phyloP scores from a whole-genome alignment of 2,113 vertebrate genomes.

The Synodontis membranacea region DNA sequence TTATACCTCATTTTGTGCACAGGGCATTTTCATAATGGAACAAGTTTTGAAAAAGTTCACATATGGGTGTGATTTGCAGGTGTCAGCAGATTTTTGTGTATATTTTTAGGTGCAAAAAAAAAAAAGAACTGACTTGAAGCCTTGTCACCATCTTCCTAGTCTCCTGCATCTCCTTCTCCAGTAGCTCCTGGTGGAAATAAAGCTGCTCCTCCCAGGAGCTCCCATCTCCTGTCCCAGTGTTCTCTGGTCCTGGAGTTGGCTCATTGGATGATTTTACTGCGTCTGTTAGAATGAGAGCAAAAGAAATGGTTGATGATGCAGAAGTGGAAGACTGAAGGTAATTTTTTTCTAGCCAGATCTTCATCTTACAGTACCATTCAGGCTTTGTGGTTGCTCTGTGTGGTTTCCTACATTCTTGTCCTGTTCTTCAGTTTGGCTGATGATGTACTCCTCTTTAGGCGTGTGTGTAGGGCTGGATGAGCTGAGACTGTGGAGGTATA shows the following conservation, averaged over 20 bases:
- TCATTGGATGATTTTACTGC: conserved; percentile 72
- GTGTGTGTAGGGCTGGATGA: conserved; percentile 90
- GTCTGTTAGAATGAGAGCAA: conserved; percentile 36
- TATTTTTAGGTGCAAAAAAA: no score
- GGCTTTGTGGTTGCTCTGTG: conserved; percentile 79
- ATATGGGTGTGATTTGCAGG: background rate
- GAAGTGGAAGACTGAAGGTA: background rate
- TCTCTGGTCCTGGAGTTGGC: conserved; percentile 70
- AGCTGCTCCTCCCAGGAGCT: conserved; percentile 94
- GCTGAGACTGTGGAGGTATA: conserved; percentile 81
- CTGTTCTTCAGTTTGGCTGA: conserved; percentile 76
- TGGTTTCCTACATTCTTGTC: conserved; percentile 73
- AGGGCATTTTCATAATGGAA: background rate
- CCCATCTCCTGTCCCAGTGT: conserved; percentile 72
- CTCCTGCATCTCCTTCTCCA: conserved; percentile 97
- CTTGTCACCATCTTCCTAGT: conserved; percentile 95
- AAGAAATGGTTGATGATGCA: conserved; percentile 51
- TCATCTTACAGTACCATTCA: conserved; percentile 71
- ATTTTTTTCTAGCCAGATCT: conserved; percentile 6
- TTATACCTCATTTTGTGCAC: background rate
- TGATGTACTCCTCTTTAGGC: conserved; percentile 75
- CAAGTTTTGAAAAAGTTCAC: background rate
- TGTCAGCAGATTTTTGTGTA: no score
- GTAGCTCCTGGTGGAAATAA: conserved; percentile 89
- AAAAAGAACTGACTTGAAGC: conserved; percentile 79